A percentile compares a stretch with the other conserved stretches of the same genome.
Conservation (phyloP, 2,888 invertebrate genomes). For the Limnephilus auricula region DNA sequence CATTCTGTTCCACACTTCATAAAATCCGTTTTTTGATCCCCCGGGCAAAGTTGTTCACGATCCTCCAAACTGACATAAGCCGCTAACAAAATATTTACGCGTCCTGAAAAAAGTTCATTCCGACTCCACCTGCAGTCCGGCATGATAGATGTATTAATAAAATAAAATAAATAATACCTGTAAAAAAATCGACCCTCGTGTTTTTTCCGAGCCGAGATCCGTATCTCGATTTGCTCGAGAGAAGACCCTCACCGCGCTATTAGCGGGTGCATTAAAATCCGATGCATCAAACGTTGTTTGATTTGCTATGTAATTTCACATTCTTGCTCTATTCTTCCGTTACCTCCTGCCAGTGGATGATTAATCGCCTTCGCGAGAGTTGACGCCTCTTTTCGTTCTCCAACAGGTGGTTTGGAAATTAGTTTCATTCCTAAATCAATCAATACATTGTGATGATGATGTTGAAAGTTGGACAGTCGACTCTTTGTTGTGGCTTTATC, state of each 20-base stretch:
- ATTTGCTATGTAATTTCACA: slow-evolving; percentile 73
- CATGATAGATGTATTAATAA: slow-evolving; percentile 64
- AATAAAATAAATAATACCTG: slow-evolving; percentile 62
- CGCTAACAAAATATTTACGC: slow-evolving; percentile 16
- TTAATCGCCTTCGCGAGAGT: slow-evolving; percentile 58
- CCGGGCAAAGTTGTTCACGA: not conserved
- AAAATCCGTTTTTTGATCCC: not conserved
- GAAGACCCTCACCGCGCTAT: slow-evolving; percentile 70
- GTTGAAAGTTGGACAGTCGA: not conserved
- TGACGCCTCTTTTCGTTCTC: slow-evolving; percentile 52
- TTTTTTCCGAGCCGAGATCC: slow-evolving; percentile 47
- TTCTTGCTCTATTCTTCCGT: slow-evolving; percentile 59
- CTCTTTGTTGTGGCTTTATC: not conserved
- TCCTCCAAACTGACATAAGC: not conserved
- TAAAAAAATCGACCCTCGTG: slow-evolving; percentile 43
- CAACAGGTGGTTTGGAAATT: slow-evolving; percentile 56
- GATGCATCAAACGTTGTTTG: slow-evolving; percentile 80
- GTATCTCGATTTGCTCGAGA: slow-evolving; percentile 46
- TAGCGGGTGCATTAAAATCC: slow-evolving; percentile 80
- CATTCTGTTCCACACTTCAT: slow-evolving; percentile 25
- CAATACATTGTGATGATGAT: slow-evolving; percentile 30
- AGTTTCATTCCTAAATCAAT: slow-evolving; percentile 36
- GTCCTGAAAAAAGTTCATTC: slow-evolving; percentile 12
- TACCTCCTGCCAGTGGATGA: slow-evolving; percentile 62
- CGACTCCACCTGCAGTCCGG: slow-evolving; percentile 50